These are phyloP conservation scores for Pachymerium ferrugineum DNA, from an alignment of 2,888 invertebrate genomes.

Conservation along the genomic window DNA sequence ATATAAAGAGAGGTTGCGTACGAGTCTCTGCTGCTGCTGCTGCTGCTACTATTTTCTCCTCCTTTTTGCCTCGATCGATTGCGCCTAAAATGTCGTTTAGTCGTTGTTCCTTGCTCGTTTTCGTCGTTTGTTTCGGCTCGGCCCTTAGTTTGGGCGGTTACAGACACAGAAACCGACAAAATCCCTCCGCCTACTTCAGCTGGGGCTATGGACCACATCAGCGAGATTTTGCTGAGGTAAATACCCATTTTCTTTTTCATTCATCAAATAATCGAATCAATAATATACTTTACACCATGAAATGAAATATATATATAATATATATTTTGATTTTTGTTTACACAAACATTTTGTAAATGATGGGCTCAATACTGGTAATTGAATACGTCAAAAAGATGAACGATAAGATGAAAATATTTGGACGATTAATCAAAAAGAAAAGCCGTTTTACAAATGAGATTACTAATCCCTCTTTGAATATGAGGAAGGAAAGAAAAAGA, in stretches of 20 bases:
- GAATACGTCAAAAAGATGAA: neutral
- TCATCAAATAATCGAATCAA: too few relatives aligned
- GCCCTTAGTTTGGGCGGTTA: neutral
- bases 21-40: neutral
- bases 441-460: neutral
- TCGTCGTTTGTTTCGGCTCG: neutral
- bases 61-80: neutral
- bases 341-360: too few relatives aligned
- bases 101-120: neutral
- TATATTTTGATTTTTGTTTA: too few relatives aligned
- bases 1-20: neutral
- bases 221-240: neutral
- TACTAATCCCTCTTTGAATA: neutral
- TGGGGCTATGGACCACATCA: neutral
- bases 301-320: too few relatives aligned
- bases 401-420: neutral
- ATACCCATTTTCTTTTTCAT: neutral
- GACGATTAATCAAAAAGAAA: neutral
- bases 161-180: constrained; percentile 1
- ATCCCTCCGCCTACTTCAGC: constrained; percentile 8
- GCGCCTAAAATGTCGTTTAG: neutral
- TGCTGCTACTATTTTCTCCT: too few relatives aligned
- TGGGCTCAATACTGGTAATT: too few relatives aligned
- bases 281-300: too few relatives aligned
- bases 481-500: too few relatives aligned